Percentiles rank a stretch among this genome's conserved stretches.
Conservation (phyloP, 2,888 invertebrate genomes). For the Anarsia innoxiella region DNA sequence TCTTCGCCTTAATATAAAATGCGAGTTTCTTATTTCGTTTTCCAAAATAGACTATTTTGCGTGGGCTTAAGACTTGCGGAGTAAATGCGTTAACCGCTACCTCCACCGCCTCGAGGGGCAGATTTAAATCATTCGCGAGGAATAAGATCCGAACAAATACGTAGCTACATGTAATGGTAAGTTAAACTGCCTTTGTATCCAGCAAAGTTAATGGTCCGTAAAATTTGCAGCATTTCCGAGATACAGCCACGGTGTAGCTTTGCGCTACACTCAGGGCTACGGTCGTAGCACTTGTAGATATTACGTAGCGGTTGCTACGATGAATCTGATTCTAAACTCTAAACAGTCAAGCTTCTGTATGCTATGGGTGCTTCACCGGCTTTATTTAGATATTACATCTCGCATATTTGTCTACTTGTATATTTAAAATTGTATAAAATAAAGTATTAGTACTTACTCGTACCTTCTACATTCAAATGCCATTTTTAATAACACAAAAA, state of each 20-base stretch:
- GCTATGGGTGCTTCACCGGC: no score
- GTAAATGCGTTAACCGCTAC: constrained; percentile 19
- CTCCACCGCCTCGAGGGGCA: constrained; percentile 6
- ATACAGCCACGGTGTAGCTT: constrained; percentile 28
- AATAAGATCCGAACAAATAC: constrained; percentile 29
- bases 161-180: constrained; percentile 29
- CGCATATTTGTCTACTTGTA: no score
- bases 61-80: constrained; percentile 23
- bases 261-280: constrained; percentile 15
- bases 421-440: no score
- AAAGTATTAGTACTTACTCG: no score
- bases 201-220: constrained; percentile 38
- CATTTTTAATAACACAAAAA: no score
- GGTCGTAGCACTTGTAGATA: constrained; percentile 13
- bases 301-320: constrained; percentile 5
- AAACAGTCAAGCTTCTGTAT: no score
- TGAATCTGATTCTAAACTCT: background rate
- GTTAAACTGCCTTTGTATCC: constrained; percentile 29
- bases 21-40: background rate
- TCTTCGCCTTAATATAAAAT: no score
- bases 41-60: no score
- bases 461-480: no score
- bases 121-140: constrained; percentile 15
- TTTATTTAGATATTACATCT: no score
- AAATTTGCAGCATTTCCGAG: constrained; percentile 41